These are phyloP conservation scores for Cassiopea xamachana DNA, from an alignment of 30 jellyfish, hydroid and myxozoan species.

Conservation along the genomic window DNA sequence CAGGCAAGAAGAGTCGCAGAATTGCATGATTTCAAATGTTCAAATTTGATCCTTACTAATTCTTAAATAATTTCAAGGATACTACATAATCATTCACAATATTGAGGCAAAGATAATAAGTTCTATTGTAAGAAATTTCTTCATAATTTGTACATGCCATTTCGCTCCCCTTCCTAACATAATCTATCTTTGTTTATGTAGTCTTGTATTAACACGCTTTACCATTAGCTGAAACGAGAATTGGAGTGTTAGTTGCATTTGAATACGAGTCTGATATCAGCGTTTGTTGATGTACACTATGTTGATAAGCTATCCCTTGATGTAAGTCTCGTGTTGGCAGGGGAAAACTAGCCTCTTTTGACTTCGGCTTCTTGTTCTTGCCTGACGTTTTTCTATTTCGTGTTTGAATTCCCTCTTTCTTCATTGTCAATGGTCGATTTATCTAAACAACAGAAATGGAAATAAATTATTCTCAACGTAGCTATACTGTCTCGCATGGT, in stretches of 20 bases:
- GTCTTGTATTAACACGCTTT: slow-evolving; percentile 31
- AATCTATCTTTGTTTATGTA: background rate
- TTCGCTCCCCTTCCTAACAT: slow-evolving; percentile 16
- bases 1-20: too few relatives aligned
- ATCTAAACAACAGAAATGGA: slow-evolving; percentile 49
- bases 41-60: background rate
- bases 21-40: slow-evolving; percentile 3
- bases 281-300: slow-evolving; percentile 52
- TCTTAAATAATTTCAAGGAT: slow-evolving; percentile 2
- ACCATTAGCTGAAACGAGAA: slow-evolving; percentile 30
- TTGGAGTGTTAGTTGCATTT: slow-evolving; percentile 40
- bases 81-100: background rate
- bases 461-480: background rate
- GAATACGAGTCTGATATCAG: slow-evolving; percentile 56
- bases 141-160: slow-evolving; percentile 21
- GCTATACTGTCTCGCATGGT: too few relatives aligned
- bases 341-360: slow-evolving; percentile 57
- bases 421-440: slow-evolving; percentile 98
- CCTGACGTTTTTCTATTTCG: slow-evolving; percentile 95
- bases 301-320: slow-evolving; percentile 65
- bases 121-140: background rate
- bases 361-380: slow-evolving; percentile 77
- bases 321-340: slow-evolving; percentile 58
- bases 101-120: background rate
- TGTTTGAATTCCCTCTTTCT: slow-evolving; percentile 97